These are phyloP conservation scores for Siniperca obscura DNA, from an alignment of 2,797 vertebrate genomes.

Conservation along the genomic window DNA sequence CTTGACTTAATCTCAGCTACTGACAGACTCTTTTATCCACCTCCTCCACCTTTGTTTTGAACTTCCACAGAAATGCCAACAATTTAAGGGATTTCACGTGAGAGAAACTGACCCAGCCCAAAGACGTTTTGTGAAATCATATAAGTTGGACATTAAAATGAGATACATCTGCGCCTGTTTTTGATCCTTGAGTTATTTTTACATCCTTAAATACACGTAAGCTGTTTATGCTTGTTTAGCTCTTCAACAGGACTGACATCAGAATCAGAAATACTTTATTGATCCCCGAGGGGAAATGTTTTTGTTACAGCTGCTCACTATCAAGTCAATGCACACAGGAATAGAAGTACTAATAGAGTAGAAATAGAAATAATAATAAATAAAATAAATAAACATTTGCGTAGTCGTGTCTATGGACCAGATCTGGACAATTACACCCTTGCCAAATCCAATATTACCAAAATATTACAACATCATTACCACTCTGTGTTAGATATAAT, in stretches of 20 bases:
- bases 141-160: background rate
- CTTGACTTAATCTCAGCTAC: conserved; percentile 43
- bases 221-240: background rate
- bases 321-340: too few species aligned
- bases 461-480: background rate
- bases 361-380: too few species aligned
- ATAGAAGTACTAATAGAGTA: too few species aligned
- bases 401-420: background rate
- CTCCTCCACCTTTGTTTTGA: conserved; percentile 36
- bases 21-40: conserved; percentile 19
- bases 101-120: background rate
- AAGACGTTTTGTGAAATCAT: background rate
- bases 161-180: background rate
- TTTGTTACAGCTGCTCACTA: too few species aligned
- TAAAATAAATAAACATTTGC: background rate
- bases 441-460: conserved; percentile 7
- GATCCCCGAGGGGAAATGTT: too few species aligned
- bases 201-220: background rate
- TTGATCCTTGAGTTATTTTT: background rate
- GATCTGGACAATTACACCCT: background rate
- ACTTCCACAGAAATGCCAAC: conserved; percentile 24
- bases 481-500: background rate
- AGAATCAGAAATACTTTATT: too few species aligned
- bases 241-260: background rate
- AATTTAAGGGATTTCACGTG: conserved; percentile 8